These are phyloP conservation scores for Myotis vivesi DNA, from an alignment of 2,797 vertebrate species.

Conservation along the genomic window DNA sequence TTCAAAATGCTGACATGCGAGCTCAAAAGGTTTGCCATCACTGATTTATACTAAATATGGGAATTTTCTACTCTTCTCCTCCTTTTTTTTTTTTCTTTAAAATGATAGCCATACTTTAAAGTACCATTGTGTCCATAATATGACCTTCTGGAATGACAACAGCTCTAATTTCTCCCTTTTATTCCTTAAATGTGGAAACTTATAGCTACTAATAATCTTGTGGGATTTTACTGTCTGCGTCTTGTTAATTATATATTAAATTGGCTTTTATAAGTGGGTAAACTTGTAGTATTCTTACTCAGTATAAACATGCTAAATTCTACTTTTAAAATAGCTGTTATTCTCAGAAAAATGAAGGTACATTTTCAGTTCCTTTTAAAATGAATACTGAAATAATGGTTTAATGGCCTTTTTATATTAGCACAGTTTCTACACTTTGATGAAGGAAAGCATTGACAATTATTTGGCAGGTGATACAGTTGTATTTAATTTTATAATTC, in stretches of 20 bases:
- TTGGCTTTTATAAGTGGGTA: constrained; percentile 59
- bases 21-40: too few species aligned
- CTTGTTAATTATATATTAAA: constrained; percentile 66
- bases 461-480: background rate
- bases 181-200: constrained; percentile 58
- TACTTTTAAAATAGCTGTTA: constrained; percentile 48
- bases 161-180: constrained; percentile 20
- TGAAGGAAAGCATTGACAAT: background rate
- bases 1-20: too few species aligned
- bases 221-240: constrained; percentile 44
- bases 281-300: constrained; percentile 80
- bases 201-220: constrained; percentile 28
- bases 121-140: constrained; percentile 15
- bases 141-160: constrained; percentile 30
- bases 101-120: constrained; percentile 40
- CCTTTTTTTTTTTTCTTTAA: background rate
- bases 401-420: background rate
- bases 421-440: background rate
- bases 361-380: constrained; percentile 45
- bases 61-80: background rate
- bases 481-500: constrained; percentile 29
- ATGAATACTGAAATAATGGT: constrained; percentile 3
- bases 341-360: background rate
- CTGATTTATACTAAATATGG: constrained; percentile 31
- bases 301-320: constrained; percentile 44